Percentiles rank a stretch among this genome's conserved stretches.
Conservation (phyloP, 2,113 vertebrate species). For the Dendropsophus ebraccatus region DNA sequence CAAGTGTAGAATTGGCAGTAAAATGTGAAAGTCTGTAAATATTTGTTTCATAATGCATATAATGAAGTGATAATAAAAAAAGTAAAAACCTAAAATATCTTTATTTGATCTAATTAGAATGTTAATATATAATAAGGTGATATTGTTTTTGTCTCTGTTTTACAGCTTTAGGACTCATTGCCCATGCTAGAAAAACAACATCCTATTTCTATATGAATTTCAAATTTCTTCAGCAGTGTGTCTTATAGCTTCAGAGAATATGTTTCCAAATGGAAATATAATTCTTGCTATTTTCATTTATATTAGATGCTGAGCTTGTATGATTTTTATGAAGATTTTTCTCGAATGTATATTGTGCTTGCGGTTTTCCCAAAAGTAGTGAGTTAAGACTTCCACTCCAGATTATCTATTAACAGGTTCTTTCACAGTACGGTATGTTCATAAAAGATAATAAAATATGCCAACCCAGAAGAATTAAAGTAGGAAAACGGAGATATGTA, state of each 20-base stretch:
- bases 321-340: conserved; percentile 22
- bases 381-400: neutral
- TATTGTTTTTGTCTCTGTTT: conserved; percentile 37
- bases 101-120: conserved; percentile 37
- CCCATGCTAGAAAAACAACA: neutral
- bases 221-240: conserved; percentile 13
- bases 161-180: conserved; percentile 12
- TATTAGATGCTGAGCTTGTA: conserved; percentile 29
- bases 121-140: conserved; percentile 32
- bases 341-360: neutral
- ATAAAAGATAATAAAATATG: conserved; percentile 6
- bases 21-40: conserved; percentile 32
- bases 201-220: conserved; percentile 42
- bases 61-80: conserved; percentile 28
- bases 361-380: neutral
- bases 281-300: conserved; percentile 38
- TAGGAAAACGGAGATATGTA: neutral
- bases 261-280: conserved; percentile 2
- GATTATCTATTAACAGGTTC: conserved; percentile 15
- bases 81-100: conserved; percentile 37
- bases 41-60: conserved; percentile 16
- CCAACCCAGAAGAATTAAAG: neutral
- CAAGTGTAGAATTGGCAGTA: conserved; percentile 29
- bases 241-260: conserved; percentile 12
- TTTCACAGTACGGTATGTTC: conserved; percentile 16